Evolutionary conservation across 2,113 vertebrate species (phyloP).

Genomic region (Oncorhynchus keta): DNA sequence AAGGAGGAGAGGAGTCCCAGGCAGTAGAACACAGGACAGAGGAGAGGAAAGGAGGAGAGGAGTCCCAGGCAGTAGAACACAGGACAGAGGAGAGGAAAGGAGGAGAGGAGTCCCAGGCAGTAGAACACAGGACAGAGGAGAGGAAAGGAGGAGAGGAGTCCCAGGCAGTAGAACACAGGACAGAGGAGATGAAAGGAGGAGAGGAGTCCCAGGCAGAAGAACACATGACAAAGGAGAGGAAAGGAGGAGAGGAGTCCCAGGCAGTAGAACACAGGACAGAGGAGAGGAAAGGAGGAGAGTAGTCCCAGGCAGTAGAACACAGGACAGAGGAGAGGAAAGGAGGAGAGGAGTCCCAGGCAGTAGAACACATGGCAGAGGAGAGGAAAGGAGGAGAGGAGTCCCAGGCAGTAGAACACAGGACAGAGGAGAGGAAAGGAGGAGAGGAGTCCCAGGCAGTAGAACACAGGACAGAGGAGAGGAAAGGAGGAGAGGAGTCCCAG

Average conservation of each 20-base stretch:
- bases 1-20: neutral
- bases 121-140: neutral
- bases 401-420: neutral
- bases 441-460: too few relatives aligned
- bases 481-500: neutral
- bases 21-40: neutral
- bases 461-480: too few relatives aligned
- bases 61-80: neutral
- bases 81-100: too few relatives aligned
- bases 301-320: too few relatives aligned
- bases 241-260: too few relatives aligned
- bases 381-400: neutral
- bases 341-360: neutral
- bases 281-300: too few relatives aligned
- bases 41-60: neutral
- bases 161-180: too few relatives aligned
- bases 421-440: neutral
- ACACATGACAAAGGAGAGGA: too few relatives aligned
- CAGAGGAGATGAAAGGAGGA: too few relatives aligned
- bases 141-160: neutral
- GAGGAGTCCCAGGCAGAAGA: too few relatives aligned
- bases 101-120: neutral
- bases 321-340: neutral
- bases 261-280: too few relatives aligned
- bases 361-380: neutral